phyloP scores from a whole-genome alignment of 2,113 vertebrate species.

The Sterna hirundo region DNA sequence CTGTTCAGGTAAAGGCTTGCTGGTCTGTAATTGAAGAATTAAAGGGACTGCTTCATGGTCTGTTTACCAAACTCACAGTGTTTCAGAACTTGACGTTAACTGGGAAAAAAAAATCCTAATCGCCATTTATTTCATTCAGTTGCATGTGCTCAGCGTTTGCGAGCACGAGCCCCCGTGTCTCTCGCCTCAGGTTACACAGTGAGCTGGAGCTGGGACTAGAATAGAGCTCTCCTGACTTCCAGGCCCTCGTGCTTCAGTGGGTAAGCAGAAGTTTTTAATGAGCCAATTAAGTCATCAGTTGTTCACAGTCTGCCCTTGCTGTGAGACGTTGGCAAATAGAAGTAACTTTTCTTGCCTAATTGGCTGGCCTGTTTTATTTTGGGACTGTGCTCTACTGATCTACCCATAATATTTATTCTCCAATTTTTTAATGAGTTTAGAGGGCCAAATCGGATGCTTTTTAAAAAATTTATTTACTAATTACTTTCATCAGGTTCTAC shows the following conservation, averaged over 20 bases:
- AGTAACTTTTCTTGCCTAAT: slow-evolving; percentile 56
- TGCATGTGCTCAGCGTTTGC: not conserved
- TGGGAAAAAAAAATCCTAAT: not conserved
- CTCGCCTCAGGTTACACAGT: not conserved
- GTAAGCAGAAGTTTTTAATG: slow-evolving; percentile 54
- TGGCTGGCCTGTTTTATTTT: slow-evolving; percentile 21
- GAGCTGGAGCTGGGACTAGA: not conserved
- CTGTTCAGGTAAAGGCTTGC: not conserved
- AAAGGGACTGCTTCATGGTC: not conserved
- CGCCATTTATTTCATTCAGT: not conserved
- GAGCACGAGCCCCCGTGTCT: not conserved
- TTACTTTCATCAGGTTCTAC: not conserved
- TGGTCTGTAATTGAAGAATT: not conserved
- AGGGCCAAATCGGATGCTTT: not conserved
- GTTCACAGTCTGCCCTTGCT: slow-evolving; percentile 33
- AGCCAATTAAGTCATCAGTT: slow-evolving; percentile 59
- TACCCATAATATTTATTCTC: slow-evolving; percentile 25
- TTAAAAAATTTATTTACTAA: not conserved
- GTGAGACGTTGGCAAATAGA: slow-evolving; percentile 46
- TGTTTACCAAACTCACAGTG: not conserved
- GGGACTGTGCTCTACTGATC: not conserved
- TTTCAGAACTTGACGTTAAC: not conserved
- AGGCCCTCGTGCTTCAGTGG: slow-evolving; percentile 27
- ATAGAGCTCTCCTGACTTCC: not conserved
- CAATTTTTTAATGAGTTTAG: not conserved